phyloP scores from a whole-genome alignment of 2,888 invertebrate genomes.

The Philaethria dido region DNA sequence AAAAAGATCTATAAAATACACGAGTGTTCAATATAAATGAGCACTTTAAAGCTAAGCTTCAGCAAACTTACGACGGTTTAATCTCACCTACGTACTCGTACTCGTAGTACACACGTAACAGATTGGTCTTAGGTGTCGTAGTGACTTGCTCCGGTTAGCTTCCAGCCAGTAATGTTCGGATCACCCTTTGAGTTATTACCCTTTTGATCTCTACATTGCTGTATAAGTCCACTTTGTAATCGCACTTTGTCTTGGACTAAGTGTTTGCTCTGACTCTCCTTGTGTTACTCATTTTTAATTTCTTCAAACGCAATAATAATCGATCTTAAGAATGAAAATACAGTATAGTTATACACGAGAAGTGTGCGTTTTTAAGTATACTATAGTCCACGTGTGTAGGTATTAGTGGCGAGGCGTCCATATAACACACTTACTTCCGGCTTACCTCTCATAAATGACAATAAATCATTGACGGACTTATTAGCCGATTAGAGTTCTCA shows the following conservation, averaged over 20 bases:
- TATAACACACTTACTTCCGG: too few species aligned
- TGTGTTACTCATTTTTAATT: background rate
- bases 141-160: constrained; percentile 8
- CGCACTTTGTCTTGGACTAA: background rate
- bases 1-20: background rate
- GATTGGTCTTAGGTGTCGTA: constrained; percentile 8
- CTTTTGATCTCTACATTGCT: constrained; percentile 13
- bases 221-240: background rate
- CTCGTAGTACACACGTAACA: constrained; percentile 7
- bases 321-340: too few species aligned
- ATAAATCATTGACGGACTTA: too few species aligned
- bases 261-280: background rate
- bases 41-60: background rate
- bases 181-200: constrained; percentile 16
- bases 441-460: too few species aligned
- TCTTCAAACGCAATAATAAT: too few species aligned
- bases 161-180: background rate
- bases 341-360: too few species aligned
- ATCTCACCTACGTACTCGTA: background rate
- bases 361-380: too few species aligned
- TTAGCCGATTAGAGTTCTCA: too few species aligned
- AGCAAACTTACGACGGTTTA: constrained; percentile 12
- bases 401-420: too few species aligned
- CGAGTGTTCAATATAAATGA: background rate
- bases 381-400: too few species aligned